phyloP scores from a whole-genome alignment of 1,140 invertebrate species.

The Drosophila littoralis region DNA sequence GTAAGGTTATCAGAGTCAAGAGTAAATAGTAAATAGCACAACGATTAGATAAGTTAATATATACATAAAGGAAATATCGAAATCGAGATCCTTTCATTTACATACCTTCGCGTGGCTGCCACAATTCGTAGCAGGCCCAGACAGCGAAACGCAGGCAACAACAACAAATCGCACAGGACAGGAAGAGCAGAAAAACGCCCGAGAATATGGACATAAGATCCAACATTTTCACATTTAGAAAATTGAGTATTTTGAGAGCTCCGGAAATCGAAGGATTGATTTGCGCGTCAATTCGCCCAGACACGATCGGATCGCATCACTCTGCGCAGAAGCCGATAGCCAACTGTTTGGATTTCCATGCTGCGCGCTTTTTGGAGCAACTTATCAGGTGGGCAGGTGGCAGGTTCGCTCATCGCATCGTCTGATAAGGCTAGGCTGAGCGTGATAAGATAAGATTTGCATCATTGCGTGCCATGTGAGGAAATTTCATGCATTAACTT shows the following conservation, averaged over 20 bases:
- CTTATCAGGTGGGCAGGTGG: conserved; percentile 31
- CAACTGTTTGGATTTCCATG: conserved; percentile 23
- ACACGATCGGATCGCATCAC: conserved; percentile 11
- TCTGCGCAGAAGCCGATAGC: conserved; percentile 4
- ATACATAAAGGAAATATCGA: conserved; percentile 6
- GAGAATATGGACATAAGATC: conserved; percentile 63
- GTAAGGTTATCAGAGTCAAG: conserved; percentile 31
- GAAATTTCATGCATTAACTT: conserved; percentile 16
- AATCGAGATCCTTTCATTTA: conserved; percentile 8
- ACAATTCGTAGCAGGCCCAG: conserved; percentile 62
- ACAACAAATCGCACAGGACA: conserved; percentile 58
- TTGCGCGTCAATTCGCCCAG: neutral
- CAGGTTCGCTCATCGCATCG: conserved; percentile 6
- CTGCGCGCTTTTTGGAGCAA: neutral
- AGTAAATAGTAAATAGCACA: conserved; percentile 2
- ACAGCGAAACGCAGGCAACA: conserved; percentile 65
- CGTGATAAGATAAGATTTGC: conserved; percentile 53
- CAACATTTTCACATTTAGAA: conserved; percentile 38
- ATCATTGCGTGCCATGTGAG: conserved; percentile 23
- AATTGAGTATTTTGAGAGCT: neutral
- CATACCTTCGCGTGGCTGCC: conserved; percentile 21
- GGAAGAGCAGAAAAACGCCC: conserved; percentile 67
- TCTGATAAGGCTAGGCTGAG: conserved; percentile 21
- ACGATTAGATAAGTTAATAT: conserved; percentile 34
- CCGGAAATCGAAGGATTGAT: neutral